Base-by-base conservation (phyloP, 2,113 vertebrate species). In the Myxocyprinus asiaticus region DNA sequence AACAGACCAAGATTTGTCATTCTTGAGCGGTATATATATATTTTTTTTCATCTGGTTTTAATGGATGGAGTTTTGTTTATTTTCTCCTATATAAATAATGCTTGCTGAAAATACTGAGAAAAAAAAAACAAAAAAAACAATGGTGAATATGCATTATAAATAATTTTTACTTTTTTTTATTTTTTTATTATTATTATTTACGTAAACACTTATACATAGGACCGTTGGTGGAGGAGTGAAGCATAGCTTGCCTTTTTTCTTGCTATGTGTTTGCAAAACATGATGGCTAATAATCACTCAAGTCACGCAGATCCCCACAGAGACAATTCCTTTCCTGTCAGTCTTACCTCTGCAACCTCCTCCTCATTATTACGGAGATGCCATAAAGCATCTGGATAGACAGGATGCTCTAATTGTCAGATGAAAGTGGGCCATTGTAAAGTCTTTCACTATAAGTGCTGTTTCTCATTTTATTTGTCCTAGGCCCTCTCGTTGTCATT, bases 301-400 rank as follows among this genome's bases (percentile, higher is more conserved):
- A 50, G 85, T 89, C 88, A 86, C 85, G 74, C 86, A 58, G 1
- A 71, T 56, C 53, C 42, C 22, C 9, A 33, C 42, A 10, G 68
- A 71, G 68, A 55, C 68, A 71, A 71, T 71, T 61, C 17, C 56
- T 43, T 68, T 47, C 22, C 33, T 50, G 15, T 51, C 22, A 69
- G 43, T 70, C 58, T 78, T 61, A 61, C 17, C 59, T 62, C 76
- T 70, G n/a, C 47, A 42, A 15, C 56, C 74, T 67, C 59, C 74
- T 67, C 59, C 64, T 81, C 14, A 14, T 78, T 71, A 79, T 71
- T 66, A 58, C 48, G 73, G 45, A 58, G 53, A 81, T 62, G 43
- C 67, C 62, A 72, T 78, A 48, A 66, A 83, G 67, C 48, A 17
- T 74, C 79, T 72, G 42, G 45, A 77, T 72, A 42, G 58, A 63